Evolutionary conservation across 2,797 vertebrate species (phyloP).

Genomic region (Spheniscus humboldti): DNA sequence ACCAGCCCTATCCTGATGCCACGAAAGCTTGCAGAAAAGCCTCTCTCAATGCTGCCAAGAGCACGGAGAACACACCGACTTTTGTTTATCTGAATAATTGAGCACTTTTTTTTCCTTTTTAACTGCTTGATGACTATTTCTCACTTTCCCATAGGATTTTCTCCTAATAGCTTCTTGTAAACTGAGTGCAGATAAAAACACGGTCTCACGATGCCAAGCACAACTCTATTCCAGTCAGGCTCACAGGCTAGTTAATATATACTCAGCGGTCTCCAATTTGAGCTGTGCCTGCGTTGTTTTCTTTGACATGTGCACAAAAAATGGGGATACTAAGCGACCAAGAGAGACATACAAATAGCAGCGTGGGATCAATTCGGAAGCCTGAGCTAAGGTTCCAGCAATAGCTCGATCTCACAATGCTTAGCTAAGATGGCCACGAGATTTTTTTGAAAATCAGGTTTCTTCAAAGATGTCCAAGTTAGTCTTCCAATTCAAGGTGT

Average conservation of each 20-base stretch:
- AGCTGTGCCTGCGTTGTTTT: neutral
- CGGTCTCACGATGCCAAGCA: accelerated
- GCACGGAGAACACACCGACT: neutral
- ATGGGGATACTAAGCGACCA: neutral
- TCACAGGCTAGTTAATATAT: neutral
- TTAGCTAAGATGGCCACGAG: neutral
- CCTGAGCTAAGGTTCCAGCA: neutral
- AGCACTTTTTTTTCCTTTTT: neutral
- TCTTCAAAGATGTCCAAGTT: neutral
- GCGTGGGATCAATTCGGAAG: neutral
- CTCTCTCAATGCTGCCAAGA: neutral
- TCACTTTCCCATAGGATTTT: neutral
- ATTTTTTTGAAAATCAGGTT: neutral
- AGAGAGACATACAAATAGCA: neutral
- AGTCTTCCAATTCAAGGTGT: neutral
- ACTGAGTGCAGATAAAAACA: neutral
- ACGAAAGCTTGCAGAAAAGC: neutral
- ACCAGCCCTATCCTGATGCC: neutral
- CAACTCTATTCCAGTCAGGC: neutral
- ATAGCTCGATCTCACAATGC: neutral
- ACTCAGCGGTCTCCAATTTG: neutral
- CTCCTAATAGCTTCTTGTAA: neutral
- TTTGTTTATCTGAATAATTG: neutral
- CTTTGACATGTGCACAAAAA: neutral
- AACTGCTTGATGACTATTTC: neutral